These are phyloP conservation scores for Cantharis rufa DNA, from an alignment of 2,888 invertebrate genomes.

Conservation along the genomic window DNA sequence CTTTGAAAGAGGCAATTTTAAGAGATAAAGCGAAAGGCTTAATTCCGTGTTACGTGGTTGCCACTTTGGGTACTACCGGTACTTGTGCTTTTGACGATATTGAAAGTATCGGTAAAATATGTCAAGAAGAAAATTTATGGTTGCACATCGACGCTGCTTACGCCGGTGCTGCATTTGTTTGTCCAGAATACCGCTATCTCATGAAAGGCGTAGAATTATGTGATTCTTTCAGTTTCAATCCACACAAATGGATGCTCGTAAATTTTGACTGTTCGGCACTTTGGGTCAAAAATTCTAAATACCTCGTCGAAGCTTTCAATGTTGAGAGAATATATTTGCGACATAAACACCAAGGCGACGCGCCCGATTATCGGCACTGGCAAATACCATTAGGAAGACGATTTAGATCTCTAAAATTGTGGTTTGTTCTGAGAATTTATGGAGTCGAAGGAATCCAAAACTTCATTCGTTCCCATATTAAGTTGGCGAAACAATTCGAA, in stretches of 20 bases:
- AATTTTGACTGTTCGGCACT: constrained; percentile 98
- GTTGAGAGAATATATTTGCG: constrained; percentile 97
- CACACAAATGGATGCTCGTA: constrained; percentile 99
- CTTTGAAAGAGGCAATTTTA: constrained; percentile 69
- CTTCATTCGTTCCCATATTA: constrained; percentile 83
- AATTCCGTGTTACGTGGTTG: constrained; percentile 59
- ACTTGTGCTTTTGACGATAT: constrained; percentile 92
- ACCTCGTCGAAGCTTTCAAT: constrained; percentile 93
- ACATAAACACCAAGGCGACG: constrained; percentile 87
- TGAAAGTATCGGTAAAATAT: constrained; percentile 87
- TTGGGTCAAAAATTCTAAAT: constrained; percentile 90
- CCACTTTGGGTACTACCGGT: constrained; percentile 92
- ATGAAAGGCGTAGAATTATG: constrained; percentile 89
- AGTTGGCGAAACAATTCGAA: constrained; percentile 87
- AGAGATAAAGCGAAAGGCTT: constrained; percentile 78
- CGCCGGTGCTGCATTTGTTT: constrained; percentile 94
- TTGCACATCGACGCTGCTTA: constrained; percentile 97
- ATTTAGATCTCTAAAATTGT: constrained; percentile 89
- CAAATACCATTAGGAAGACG: constrained; percentile 93
- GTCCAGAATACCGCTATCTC: constrained; percentile 91
- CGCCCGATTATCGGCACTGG: constrained; percentile 96
- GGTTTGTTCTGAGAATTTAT: constrained; percentile 92
- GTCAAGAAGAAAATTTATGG: constrained; percentile 77
- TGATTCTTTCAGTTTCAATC: constrained; percentile 97
- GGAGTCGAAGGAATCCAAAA: constrained; percentile 87